phyloP scores from a whole-genome alignment of 2,888 invertebrate species.

The Timema cristinae region DNA sequence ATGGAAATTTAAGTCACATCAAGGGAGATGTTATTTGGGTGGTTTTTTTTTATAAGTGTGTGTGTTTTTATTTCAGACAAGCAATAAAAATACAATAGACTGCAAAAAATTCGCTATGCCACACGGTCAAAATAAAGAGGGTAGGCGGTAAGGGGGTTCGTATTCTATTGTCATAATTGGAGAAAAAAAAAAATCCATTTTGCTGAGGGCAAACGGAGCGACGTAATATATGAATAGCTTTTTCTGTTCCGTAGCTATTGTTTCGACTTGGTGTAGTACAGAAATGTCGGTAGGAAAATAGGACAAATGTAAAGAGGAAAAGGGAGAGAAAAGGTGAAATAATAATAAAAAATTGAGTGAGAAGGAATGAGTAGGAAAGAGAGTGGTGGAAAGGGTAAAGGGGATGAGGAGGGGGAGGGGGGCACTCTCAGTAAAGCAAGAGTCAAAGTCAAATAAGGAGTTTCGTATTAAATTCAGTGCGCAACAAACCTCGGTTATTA shows the following conservation, averaged over 20 bases:
- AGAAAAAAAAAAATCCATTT: conserved; percentile 18
- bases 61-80: too few species aligned
- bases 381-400: neutral
- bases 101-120: too few species aligned
- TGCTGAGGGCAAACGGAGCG: conserved; percentile 20
- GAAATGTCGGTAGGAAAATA: neutral
- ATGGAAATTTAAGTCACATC: too few species aligned
- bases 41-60: too few species aligned
- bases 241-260: conserved; percentile 14
- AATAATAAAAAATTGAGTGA: conserved; percentile 20
- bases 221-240: conserved; percentile 20
- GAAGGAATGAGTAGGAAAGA: neutral
- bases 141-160: too few species aligned
- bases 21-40: too few species aligned
- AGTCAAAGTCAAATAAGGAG: conserved; percentile 33
- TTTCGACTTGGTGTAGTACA: neutral
- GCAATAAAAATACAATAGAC: too few species aligned
- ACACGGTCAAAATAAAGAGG: too few species aligned
- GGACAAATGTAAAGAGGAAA: neutral
- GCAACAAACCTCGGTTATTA: conserved; percentile 32
- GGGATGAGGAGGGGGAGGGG: neutral
- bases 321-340: conserved; percentile 18
- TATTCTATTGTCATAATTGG: conserved; percentile 22
- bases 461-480: conserved; percentile 29
- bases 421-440: conserved; percentile 15